Evolutionary conservation across 2,797 vertebrate species (phyloP).

Genomic region (Alauda arvensis): DNA sequence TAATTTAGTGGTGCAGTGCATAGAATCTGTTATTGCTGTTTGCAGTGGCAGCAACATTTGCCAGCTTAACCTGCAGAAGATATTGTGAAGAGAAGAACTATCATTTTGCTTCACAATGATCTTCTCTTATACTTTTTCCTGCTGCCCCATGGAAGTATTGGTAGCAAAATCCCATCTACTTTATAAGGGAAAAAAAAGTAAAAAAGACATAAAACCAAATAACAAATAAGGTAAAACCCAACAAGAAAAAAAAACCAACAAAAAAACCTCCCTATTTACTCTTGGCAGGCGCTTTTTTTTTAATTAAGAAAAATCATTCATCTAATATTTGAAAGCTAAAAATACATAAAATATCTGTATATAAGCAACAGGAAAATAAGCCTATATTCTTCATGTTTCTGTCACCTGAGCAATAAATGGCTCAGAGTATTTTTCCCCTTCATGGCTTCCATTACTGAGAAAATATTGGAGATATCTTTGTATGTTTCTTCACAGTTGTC

Average conservation of each 20-base stretch:
- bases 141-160: background rate
- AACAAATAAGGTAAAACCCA: background rate
- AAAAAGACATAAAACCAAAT: background rate
- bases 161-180: background rate
- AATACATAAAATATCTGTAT: background rate
- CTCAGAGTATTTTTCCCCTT: background rate
- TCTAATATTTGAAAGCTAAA: background rate
- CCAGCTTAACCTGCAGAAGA: slow-evolving; percentile 1
- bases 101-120: background rate
- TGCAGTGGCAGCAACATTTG: slow-evolving; percentile 22
- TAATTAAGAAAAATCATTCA: background rate
- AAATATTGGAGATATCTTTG: background rate
- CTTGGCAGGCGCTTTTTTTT: background rate
- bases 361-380: background rate
- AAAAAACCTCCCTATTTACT: background rate
- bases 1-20: slow-evolving; percentile 5
- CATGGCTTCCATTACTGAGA: background rate
- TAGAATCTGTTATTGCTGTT: slow-evolving; percentile 15
- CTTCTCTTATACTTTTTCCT: background rate
- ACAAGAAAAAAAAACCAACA: background rate
- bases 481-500: background rate
- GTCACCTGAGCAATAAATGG: background rate
- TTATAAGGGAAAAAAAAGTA: background rate
- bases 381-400: background rate
- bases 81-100: background rate